phyloP scores from a whole-genome alignment of 2,888 invertebrate species.

The Nebria salina region DNA sequence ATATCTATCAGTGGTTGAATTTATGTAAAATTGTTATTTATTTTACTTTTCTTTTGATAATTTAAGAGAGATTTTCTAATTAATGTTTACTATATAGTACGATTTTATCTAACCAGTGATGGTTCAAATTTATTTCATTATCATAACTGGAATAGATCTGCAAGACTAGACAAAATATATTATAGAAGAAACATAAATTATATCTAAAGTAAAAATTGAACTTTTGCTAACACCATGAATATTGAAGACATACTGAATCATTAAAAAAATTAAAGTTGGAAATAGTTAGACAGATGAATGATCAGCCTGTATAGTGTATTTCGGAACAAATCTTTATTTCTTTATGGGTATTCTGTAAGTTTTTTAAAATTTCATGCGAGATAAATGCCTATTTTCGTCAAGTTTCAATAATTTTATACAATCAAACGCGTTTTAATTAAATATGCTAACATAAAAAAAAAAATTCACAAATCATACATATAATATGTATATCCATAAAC shows the following conservation, averaged over 20 bases:
- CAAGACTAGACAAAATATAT: too few relatives aligned
- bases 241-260: background rate
- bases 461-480: background rate
- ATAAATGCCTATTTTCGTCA: background rate
- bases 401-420: background rate
- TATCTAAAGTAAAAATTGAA: too few relatives aligned
- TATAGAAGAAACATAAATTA: too few relatives aligned
- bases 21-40: background rate
- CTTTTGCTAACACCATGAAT: too few relatives aligned
- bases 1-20: background rate
- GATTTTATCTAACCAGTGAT: too few relatives aligned
- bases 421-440: background rate
- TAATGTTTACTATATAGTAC: too few relatives aligned
- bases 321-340: constrained; percentile 1
- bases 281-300: background rate
- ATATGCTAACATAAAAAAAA: background rate
- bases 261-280: background rate
- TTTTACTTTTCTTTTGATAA: background rate
- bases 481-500: background rate
- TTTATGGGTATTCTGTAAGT: constrained; percentile 1
- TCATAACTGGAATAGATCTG: too few relatives aligned
- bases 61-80: background rate
- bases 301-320: background rate
- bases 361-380: constrained; percentile 1
- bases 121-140: too few relatives aligned